These are phyloP conservation scores for Diplodus puntazzo DNA, from an alignment of 2,797 vertebrate species.

Conservation along the genomic window DNA sequence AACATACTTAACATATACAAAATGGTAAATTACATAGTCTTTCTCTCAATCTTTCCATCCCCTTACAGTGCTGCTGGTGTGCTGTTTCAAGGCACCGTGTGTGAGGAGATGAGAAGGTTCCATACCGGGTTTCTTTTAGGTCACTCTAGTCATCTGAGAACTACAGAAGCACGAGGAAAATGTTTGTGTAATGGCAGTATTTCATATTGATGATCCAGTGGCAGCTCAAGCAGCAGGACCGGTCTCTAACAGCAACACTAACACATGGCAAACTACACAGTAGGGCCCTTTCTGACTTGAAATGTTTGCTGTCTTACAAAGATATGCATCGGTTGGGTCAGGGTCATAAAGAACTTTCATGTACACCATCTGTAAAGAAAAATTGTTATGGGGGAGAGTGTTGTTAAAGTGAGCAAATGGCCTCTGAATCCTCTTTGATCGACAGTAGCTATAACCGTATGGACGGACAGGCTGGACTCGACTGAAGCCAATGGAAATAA, in stretches of 20 bases:
- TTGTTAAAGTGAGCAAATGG: constrained; percentile 8
- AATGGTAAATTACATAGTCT: neutral
- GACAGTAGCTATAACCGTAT: constrained; percentile 16
- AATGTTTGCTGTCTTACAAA: constrained; percentile 9
- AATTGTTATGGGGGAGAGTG: neutral
- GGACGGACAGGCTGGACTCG: neutral
- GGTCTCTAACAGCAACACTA: constrained; percentile 14
- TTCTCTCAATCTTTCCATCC: neutral
- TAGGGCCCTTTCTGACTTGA: constrained; percentile 11
- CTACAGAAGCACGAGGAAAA: constrained; percentile 33
- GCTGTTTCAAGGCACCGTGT: neutral
- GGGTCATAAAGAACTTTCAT: neutral
- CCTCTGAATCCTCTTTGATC: constrained; percentile 23
- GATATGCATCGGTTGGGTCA: neutral
- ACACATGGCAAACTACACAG: neutral
- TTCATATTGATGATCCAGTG: constrained; percentile 50
- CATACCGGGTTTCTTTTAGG: constrained; percentile 37
- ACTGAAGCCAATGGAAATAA: constrained; percentile 20
- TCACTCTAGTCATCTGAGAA: constrained; percentile 53
- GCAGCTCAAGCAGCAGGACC: constrained; percentile 46
- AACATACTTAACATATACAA: neutral
- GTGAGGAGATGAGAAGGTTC: constrained; percentile 20
- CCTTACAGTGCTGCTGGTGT: neutral
- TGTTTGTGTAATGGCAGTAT: constrained; percentile 52
- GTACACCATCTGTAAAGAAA: neutral